These are phyloP conservation scores for Crotalus viridis DNA, from an alignment of 2,113 vertebrate species.

Conservation along the genomic window DNA sequence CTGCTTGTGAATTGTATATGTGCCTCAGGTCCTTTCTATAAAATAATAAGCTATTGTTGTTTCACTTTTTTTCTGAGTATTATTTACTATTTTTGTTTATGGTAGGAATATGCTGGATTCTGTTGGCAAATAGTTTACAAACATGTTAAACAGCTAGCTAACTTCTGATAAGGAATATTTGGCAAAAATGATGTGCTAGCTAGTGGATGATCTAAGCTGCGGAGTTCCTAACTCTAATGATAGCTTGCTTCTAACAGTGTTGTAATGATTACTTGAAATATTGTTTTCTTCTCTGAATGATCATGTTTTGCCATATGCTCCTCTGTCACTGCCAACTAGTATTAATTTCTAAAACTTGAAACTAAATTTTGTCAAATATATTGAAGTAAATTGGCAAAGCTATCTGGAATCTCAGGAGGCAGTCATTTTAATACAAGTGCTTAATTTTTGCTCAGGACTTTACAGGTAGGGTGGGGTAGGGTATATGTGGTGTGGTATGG, in stretches of 20 bases:
- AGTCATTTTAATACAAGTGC: not conserved
- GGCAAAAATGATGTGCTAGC: not conserved
- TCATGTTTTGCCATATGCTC: slow-evolving; percentile 10
- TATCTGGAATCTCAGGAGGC: not conserved
- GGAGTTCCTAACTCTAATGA: not conserved
- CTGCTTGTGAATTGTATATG: not conserved
- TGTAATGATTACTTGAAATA: slow-evolving; percentile 19
- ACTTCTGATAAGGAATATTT: not conserved
- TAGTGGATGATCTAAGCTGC: not conserved
- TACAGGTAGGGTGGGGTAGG: not conserved
- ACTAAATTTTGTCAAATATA: slow-evolving; percentile 14
- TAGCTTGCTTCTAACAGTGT: not conserved
- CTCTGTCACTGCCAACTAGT: slow-evolving; percentile 11
- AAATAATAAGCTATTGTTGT: not conserved
- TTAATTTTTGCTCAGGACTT: not conserved
- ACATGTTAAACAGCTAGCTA: not conserved
- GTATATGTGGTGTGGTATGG: not conserved
- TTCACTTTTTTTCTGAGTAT: not conserved
- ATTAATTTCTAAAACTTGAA: slow-evolving; percentile 7
- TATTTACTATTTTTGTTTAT: not conserved
- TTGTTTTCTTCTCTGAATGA: slow-evolving; percentile 8
- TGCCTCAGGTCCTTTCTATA: not conserved
- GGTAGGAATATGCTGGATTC: not conserved
- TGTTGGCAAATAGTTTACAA: not conserved
- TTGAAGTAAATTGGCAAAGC: slow-evolving; percentile 3